Conservation (phyloP, 2,888 invertebrate species). For the Allolobophora icterica region DNA sequence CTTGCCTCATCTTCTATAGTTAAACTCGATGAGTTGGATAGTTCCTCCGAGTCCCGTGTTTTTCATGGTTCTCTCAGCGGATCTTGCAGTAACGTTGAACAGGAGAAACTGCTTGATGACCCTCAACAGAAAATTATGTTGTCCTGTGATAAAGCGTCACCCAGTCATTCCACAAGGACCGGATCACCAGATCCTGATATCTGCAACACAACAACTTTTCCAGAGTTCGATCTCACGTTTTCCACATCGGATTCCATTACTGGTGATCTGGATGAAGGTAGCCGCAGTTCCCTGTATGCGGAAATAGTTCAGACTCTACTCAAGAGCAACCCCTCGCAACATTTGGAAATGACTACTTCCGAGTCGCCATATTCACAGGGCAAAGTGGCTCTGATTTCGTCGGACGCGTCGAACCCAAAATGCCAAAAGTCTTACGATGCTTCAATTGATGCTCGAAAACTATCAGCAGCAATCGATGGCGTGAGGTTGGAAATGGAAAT, state of each 20-base stretch:
- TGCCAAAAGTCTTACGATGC: neutral
- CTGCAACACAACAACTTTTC: neutral
- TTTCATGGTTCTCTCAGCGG: neutral
- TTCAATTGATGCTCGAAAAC: neutral
- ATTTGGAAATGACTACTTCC: neutral
- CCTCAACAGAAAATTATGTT: neutral
- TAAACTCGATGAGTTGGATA: neutral
- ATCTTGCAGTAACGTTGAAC: neutral
- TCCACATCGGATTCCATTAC: neutral
- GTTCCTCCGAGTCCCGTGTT: neutral
- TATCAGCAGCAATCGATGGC: neutral
- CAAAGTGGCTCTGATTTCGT: neutral
- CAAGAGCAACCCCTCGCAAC: neutral
- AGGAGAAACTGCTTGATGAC: conserved; percentile 3
- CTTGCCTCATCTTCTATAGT: neutral
- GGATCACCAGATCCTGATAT: neutral
- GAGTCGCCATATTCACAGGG: neutral
- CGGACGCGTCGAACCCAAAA: neutral
- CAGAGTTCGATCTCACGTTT: neutral
- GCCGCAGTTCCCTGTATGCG: neutral
- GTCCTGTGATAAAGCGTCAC: neutral
- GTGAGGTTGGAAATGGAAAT: neutral
- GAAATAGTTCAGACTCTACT: neutral
- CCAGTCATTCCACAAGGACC: neutral
- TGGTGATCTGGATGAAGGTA: neutral